Evolutionary conservation across 1,140 invertebrate species (phyloP).

Genomic region (Drosophila parabipectinata): DNA sequence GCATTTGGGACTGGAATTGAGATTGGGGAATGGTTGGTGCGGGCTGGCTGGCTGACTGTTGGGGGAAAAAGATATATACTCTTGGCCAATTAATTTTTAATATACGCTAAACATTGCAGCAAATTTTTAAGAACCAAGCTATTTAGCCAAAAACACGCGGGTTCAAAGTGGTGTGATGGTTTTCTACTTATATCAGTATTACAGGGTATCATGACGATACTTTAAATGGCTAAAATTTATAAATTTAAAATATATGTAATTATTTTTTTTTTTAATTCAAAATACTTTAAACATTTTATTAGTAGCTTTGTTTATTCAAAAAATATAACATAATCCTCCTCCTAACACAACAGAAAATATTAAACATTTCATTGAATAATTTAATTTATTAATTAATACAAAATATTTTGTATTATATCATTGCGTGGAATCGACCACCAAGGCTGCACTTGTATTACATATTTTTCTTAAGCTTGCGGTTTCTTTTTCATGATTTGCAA

Average conservation of each 20-base stretch:
- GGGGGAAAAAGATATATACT: conserved; percentile 16
- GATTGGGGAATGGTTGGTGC: conserved; percentile 16
- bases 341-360: too few relatives aligned
- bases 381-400: too few relatives aligned
- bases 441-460: conserved; percentile 25
- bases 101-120: conserved; percentile 68
- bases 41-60: too few relatives aligned
- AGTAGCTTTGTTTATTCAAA: too few relatives aligned
- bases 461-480: conserved; percentile 42
- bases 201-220: conserved; percentile 5
- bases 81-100: conserved; percentile 74
- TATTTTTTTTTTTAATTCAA: too few relatives aligned
- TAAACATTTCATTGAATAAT: too few relatives aligned
- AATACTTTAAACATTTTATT: neutral
- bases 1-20: neutral
- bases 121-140: conserved; percentile 54
- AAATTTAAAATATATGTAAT: too few relatives aligned
- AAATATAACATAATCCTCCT: too few relatives aligned
- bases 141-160: neutral
- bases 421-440: conserved; percentile 5
- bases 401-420: too few relatives aligned
- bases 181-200: conserved; percentile 7
- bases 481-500: conserved; percentile 72
- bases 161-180: conserved; percentile 30
- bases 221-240: neutral